phyloP scores from a whole-genome alignment of 23 tunicate genomes.

The Oikopleura dioica region DNA sequence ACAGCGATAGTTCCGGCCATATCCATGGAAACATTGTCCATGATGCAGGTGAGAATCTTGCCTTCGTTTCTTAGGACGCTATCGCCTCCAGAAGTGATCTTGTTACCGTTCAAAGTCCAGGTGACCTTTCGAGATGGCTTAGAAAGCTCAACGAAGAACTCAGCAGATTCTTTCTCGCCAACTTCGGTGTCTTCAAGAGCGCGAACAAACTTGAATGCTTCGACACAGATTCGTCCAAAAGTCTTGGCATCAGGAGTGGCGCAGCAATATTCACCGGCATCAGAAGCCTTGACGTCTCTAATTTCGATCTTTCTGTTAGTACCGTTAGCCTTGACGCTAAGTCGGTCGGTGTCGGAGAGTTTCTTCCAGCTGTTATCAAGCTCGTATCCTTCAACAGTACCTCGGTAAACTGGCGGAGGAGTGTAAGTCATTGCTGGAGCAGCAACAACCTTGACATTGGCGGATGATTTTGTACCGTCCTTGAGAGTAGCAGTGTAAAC shows the following conservation, averaged over 20 bases:
- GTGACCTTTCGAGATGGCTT: neutral
- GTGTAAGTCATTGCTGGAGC: neutral
- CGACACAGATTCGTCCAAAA: neutral
- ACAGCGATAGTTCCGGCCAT: neutral
- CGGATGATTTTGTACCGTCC: neutral
- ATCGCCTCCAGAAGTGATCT: neutral
- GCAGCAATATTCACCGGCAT: conserved; percentile 54
- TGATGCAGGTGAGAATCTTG: neutral
- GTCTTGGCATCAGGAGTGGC: conserved; percentile 8
- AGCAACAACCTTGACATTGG: neutral
- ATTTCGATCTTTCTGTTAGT: neutral
- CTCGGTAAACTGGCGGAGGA: neutral
- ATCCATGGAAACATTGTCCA: neutral
- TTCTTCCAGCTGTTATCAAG: neutral
- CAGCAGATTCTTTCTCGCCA: neutral
- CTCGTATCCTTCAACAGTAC: neutral
- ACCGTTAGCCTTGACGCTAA: neutral
- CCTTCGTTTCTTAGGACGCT: neutral
- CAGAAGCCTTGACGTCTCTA: conserved; percentile 3
- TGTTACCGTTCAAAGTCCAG: neutral
- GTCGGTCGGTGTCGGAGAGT: neutral
- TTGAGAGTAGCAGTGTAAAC: neutral
- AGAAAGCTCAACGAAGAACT: neutral
- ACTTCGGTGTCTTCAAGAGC: neutral
- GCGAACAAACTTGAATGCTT: neutral